These are phyloP conservation scores for Candoia aspera DNA, from an alignment of 2,113 vertebrate genomes.

Conservation along the genomic window DNA sequence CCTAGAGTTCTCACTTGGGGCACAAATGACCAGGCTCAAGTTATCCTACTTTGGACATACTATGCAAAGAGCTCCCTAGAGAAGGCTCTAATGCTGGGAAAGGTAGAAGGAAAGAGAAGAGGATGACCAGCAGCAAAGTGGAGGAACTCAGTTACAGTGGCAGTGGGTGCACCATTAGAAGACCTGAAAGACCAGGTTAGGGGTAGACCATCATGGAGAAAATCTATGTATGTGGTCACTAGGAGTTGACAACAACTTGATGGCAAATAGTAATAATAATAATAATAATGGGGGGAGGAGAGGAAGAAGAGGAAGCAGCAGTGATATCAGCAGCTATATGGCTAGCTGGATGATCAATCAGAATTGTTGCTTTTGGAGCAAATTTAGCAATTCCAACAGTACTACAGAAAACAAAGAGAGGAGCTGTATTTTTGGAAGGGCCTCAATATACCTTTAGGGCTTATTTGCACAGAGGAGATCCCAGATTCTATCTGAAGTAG, in stretches of 20 bases:
- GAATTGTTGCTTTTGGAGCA: background rate
- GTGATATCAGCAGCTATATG: background rate
- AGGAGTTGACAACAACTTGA: background rate
- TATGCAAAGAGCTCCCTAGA: background rate
- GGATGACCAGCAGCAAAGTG: background rate
- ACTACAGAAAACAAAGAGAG: background rate
- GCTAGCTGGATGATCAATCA: background rate
- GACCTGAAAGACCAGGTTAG: background rate
- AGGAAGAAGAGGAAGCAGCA: background rate
- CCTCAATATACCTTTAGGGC: background rate
- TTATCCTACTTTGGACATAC: background rate
- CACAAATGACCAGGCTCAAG: background rate
- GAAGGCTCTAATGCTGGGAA: background rate
- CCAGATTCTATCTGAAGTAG: background rate
- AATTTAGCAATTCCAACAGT: background rate
- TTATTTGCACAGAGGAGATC: background rate
- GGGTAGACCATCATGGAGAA: background rate
- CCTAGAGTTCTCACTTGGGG: no score
- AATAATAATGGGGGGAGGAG: background rate
- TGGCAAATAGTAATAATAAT: background rate
- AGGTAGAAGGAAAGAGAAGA: background rate
- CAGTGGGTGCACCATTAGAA: background rate
- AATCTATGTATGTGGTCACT: background rate
- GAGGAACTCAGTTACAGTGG: background rate
- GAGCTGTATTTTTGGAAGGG: background rate